Base-by-base conservation (phyloP, 2,113 vertebrate genomes). In the Spheniscus mendiculus region DNA sequence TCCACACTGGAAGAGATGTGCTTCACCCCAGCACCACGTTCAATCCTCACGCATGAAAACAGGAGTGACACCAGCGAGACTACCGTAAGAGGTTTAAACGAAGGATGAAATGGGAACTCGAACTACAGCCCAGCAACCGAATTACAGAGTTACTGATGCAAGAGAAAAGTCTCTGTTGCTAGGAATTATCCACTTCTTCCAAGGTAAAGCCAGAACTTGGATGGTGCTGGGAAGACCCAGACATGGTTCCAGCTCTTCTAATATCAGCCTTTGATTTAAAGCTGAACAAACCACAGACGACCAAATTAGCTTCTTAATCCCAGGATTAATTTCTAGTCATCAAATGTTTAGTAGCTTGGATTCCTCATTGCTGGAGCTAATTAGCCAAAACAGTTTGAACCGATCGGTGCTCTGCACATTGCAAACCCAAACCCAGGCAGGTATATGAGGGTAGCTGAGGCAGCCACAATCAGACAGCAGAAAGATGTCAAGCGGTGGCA, bases 21-120 rank as follows among this genome's bases (percentile, higher is more conserved):
- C 22, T 50, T 36, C 21, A 27, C 45, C 10, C 11, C 34, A 77
- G 52, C n/a, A 49, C 52, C 15, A 45, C 2, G 9, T 8, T 56
- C 50, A 29, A 11, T 12, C 29, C 40, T 38, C 27, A 5, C 0
- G 4, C 26, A 3, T 0, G 17, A 45, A 45, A 76, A 36, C 13
- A 20, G 11, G 14, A 90, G 34, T 3, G 44, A 42, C 27, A 15
- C 40, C 40, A n/a, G 42, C 2, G 9, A 47, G 19, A 38, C 21
- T 9, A 38, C 34, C 2, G 0, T 21, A 52, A 50, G 4, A 38
- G 58, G 40, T 25, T 65, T 77, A 83, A 80, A 77, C 1, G 5
- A 87, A 83, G 44, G 36, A 72, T 44, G 34, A 93, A 80, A 77
- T 9, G 27, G 12, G 32, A 91, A 86, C 26, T 53, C 67, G 50